Percentiles rank a stretch among this genome's conserved stretches.
phyloP scores from a whole-genome alignment of 2,113 vertebrate genomes.

The Corythornis cristatus region DNA sequence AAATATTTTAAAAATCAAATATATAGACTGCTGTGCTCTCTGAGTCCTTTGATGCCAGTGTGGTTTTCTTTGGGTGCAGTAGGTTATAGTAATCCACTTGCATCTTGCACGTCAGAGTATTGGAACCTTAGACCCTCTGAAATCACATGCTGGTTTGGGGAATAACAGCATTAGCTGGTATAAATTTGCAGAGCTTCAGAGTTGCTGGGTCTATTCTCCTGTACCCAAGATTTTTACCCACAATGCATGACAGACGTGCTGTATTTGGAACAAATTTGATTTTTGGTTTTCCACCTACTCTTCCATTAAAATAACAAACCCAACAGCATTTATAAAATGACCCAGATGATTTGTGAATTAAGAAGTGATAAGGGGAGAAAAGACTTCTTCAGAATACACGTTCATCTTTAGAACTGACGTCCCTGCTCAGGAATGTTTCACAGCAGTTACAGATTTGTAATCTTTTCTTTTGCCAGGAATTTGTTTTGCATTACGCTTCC shows the following conservation, averaged over 20 bases:
- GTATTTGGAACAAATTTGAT: neutral
- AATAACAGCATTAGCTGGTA: neutral
- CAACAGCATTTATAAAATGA: neutral
- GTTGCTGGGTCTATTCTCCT: neutral
- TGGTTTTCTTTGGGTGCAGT: neutral
- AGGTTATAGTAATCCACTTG: neutral
- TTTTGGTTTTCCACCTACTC: neutral
- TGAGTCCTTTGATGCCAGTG: neutral
- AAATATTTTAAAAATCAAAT: neutral
- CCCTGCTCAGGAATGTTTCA: neutral
- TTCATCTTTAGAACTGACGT: neutral
- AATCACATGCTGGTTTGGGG: neutral
- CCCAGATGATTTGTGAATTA: neutral
- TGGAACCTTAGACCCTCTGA: neutral
- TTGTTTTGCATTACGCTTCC: neutral
- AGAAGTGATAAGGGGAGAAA: neutral
- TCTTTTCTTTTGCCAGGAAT: neutral
- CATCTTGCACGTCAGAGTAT: neutral
- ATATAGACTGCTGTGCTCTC: neutral
- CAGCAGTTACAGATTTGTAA: neutral
- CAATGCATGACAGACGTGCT: neutral
- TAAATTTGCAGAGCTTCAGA: neutral
- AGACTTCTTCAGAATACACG: neutral
- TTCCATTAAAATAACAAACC: neutral
- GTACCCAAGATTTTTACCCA: slow-evolving; percentile 12